Percentiles rank a stretch among this genome's conserved stretches.
These are phyloP conservation scores for Empis livida DNA, from an alignment of 2,888 invertebrate species.

Conservation along the genomic window DNA sequence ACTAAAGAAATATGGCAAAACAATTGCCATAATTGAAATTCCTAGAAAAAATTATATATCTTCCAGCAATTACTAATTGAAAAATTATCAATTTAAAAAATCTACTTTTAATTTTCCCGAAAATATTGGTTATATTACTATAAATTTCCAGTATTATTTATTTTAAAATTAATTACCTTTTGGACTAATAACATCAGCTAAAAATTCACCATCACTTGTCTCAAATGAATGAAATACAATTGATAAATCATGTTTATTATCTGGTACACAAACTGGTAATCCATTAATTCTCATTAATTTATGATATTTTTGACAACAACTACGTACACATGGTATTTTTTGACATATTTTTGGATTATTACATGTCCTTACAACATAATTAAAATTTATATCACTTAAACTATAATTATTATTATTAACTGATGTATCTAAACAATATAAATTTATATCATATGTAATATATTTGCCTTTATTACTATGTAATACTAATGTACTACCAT, in stretches of 20 bases:
- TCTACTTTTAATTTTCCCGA: too few relatives aligned
- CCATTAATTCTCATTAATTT: slow-evolving; percentile 21
- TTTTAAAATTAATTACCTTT: slow-evolving; percentile 17
- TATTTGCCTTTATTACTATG: slow-evolving; percentile 13
- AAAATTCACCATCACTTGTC: slow-evolving; percentile 17
- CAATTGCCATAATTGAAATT: too few relatives aligned
- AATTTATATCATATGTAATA: slow-evolving; percentile 14
- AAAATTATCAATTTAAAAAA: too few relatives aligned
- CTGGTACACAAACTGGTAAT: slow-evolving; percentile 21
- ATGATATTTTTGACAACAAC: slow-evolving; percentile 29
- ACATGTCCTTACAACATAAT: slow-evolving; percentile 12
- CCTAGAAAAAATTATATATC: too few relatives aligned
- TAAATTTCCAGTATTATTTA: too few relatives aligned
- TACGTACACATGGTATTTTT: slow-evolving; percentile 26
- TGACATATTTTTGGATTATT: slow-evolving; percentile 16
- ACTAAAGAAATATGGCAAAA: too few relatives aligned
- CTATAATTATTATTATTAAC: slow-evolving; percentile 8
- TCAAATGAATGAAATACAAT: slow-evolving; percentile 23
- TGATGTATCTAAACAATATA: slow-evolving; percentile 29
- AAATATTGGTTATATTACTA: too few relatives aligned
- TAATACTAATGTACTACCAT: slow-evolving; percentile 14
- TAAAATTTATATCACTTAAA: slow-evolving; percentile 7
- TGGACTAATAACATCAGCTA: slow-evolving; percentile 23
- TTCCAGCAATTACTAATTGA: too few relatives aligned
- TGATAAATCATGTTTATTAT: slow-evolving; percentile 14